Conservation (phyloP, 2,888 invertebrate species). For the Aleiodes leptofemur region DNA sequence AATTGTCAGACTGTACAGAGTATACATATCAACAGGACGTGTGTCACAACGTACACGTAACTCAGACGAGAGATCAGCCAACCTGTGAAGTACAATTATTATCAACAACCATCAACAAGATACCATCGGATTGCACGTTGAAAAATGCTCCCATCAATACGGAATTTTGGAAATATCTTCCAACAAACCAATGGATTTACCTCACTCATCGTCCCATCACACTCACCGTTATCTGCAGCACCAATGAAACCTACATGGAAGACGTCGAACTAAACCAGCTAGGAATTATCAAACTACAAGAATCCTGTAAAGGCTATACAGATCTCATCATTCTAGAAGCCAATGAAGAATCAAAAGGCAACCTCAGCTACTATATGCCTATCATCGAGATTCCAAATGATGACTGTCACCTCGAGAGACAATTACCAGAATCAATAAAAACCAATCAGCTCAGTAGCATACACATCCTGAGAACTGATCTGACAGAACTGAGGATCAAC, state of each 20-base stretch:
- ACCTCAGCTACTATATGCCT: slow-evolving; percentile 44
- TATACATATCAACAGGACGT: slow-evolving; percentile 9
- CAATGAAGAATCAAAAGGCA: slow-evolving; percentile 26
- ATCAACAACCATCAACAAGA: not conserved
- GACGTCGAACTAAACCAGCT: slow-evolving; percentile 46
- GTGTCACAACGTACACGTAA: not conserved
- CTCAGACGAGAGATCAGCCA: slow-evolving; percentile 8
- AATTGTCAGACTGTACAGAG: slow-evolving; percentile 36
- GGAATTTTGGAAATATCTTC: slow-evolving; percentile 39
- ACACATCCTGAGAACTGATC: too few relatives aligned
- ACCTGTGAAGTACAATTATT: slow-evolving; percentile 33
- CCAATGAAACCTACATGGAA: slow-evolving; percentile 44
- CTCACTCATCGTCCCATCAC: slow-evolving; percentile 35
- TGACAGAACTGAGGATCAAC: too few relatives aligned
- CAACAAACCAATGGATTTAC: slow-evolving; percentile 52
- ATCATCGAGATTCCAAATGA: slow-evolving; percentile 42
- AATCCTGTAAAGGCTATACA: slow-evolving; percentile 48
- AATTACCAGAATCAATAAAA: too few relatives aligned
- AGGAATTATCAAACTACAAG: slow-evolving; percentile 29
- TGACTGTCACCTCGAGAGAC: not conserved
- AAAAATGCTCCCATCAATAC: slow-evolving; percentile 9
- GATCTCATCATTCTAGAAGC: slow-evolving; percentile 45
- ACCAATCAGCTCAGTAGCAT: too few relatives aligned
- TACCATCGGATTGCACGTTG: slow-evolving; percentile 18
- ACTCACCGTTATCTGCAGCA: slow-evolving; percentile 34